Evolutionary conservation across 2,797 vertebrate species (phyloP).

Genomic region (Crax fasciolata): DNA sequence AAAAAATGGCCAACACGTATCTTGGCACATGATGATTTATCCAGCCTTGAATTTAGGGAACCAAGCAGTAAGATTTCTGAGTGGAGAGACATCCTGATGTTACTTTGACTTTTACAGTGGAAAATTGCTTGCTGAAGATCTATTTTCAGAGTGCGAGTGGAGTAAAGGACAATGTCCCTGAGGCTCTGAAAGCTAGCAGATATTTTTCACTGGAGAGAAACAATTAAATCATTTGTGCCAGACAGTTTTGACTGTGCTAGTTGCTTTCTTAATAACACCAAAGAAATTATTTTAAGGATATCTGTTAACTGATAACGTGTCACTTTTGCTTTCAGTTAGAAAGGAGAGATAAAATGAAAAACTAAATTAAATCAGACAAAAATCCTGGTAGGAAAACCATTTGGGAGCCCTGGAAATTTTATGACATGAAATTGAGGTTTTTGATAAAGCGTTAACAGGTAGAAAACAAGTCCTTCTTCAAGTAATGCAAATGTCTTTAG

Average conservation of each 20-base stretch:
- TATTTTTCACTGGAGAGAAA: neutral
- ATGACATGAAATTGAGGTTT: neutral
- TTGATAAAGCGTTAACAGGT: neutral
- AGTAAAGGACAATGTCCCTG: neutral
- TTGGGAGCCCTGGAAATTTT: neutral
- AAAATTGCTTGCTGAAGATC: neutral
- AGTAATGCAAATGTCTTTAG: neutral
- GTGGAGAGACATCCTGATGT: neutral
- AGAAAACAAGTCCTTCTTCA: neutral
- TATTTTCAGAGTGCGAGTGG: neutral
- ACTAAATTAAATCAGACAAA: neutral
- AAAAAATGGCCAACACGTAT: neutral
- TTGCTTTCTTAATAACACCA: neutral
- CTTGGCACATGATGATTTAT: neutral
- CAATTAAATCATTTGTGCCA: neutral
- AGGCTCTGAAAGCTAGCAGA: neutral
- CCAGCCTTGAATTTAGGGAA: neutral
- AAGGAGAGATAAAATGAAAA: neutral
- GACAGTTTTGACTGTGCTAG: neutral
- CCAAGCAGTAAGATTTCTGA: neutral
- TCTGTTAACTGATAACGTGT: neutral
- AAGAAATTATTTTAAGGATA: neutral
- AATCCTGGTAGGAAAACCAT: neutral
- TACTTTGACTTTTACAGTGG: neutral
- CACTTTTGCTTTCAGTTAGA: neutral